These are phyloP conservation scores for Petrolisthes manimaculis DNA, from an alignment of 2,888 invertebrate species.

Conservation along the genomic window DNA sequence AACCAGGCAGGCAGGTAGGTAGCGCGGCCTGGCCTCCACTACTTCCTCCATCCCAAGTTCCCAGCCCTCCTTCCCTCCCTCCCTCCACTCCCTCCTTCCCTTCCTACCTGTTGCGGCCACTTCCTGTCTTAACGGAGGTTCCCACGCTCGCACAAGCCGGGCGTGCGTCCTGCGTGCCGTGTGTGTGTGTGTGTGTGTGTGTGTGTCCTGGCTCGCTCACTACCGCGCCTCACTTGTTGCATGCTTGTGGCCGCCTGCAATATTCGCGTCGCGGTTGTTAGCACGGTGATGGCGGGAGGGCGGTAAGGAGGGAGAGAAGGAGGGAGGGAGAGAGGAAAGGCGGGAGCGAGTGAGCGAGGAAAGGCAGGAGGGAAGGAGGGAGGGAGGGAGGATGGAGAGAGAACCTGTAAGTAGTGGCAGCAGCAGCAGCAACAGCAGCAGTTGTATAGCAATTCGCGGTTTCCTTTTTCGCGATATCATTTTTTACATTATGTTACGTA, in stretches of 20 bases:
- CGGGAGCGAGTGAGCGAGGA: neutral
- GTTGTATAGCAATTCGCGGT: too few relatives aligned
- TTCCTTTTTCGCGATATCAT: too few relatives aligned
- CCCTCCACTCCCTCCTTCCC: neutral
- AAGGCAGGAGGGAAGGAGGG: neutral
- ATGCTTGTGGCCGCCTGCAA: neutral
- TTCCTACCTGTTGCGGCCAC: constrained; percentile 34
- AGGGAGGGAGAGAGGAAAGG: neutral
- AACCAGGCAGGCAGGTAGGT: constrained; percentile 9
- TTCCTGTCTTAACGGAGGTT: constrained; percentile 46
- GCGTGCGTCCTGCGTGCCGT: constrained; percentile 36
- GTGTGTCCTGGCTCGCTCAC: neutral
- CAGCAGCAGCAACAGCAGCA: too few relatives aligned
- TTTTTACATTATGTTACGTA: too few relatives aligned
- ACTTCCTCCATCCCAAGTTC: constrained; percentile 38
- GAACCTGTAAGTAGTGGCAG: neutral
- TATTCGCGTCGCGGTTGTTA: neutral
- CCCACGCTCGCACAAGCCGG: constrained; percentile 47
- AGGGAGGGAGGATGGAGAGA: neutral
- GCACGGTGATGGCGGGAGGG: neutral
- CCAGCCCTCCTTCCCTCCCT: constrained; percentile 7
- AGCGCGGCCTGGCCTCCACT: constrained; percentile 20
- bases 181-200: too few relatives aligned
- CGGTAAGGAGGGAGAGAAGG: neutral
- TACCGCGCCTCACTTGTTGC: constrained; percentile 4